A percentile compares a stretch with the other conserved stretches of the same genome.
Conservation (phyloP, 2,888 invertebrate genomes). For the Scaptomyza reducta region DNA sequence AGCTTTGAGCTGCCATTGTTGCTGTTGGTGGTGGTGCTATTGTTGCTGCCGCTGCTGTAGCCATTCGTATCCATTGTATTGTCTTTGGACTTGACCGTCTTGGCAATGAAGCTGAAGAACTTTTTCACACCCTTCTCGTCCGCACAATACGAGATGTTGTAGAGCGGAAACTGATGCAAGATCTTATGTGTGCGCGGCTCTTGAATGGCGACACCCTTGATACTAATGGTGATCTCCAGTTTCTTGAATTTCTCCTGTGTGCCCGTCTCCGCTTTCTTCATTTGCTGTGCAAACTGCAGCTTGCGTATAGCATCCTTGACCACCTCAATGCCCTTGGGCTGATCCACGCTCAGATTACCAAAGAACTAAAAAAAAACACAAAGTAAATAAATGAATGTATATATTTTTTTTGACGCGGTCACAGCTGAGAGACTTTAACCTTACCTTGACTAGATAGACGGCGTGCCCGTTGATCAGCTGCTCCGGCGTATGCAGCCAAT, state of each 20-base stretch:
- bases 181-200: constrained; percentile 91
- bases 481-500: constrained; percentile 98
- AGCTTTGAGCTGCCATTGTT: constrained; percentile 52
- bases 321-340: constrained; percentile 98
- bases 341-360: constrained; percentile 97
- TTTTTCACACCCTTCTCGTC: constrained; percentile 99
- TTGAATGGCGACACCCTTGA: constrained; percentile 97
- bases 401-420: neutral
- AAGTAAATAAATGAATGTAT: neutral
- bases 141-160: constrained; percentile 99
- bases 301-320: constrained; percentile 99
- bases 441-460: constrained; percentile 98
- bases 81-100: constrained; percentile 72
- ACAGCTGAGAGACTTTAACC: neutral
- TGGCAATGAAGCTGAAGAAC: constrained; percentile 89
- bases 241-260: constrained; percentile 92
- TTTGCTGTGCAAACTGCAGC: constrained; percentile 95
- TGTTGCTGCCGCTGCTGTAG: constrained; percentile 31
- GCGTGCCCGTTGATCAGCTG: constrained; percentile 97
- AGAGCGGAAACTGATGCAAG: constrained; percentile 97
- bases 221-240: constrained; percentile 97
- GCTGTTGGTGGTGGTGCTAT: too few species aligned
- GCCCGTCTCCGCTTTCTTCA: constrained; percentile 95
- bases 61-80: constrained; percentile 51
- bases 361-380: constrained; percentile 88